Conservation (phyloP, 2,888 invertebrate genomes). For the Sarcophaga carnaria region DNA sequence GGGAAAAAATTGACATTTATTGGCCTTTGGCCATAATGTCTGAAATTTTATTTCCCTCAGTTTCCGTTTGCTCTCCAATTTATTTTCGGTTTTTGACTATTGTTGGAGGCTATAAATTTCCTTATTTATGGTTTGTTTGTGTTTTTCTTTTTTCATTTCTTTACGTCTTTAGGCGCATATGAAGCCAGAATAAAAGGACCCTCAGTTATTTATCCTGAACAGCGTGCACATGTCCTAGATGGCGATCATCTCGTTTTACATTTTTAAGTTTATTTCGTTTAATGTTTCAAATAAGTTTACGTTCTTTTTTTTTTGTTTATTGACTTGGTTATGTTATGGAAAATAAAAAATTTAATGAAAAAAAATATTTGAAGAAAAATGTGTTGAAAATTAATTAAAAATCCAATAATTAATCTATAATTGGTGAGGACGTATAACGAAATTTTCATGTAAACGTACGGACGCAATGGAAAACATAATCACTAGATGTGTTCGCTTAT, state of each 20-base stretch:
- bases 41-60: background rate
- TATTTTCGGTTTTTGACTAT: no score
- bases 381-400: no score
- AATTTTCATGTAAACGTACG: no score
- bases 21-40: background rate
- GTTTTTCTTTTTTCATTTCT: background rate
- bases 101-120: background rate
- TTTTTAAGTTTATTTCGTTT: constrained; percentile 29
- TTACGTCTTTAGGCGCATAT: constrained; percentile 40
- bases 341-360: background rate
- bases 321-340: constrained; percentile 1
- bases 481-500: no score
- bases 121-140: background rate
- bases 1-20: background rate
- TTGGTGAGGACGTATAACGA: no score
- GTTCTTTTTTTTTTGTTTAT: background rate
- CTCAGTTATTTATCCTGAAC: constrained; percentile 54
- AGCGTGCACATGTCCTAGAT: constrained; percentile 48
- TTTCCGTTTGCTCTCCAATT: background rate
- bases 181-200: constrained; percentile 47
- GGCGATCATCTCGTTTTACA: constrained; percentile 39
- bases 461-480: no score
- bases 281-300: background rate
- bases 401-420: no score
- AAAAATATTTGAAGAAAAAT: background rate